Evolutionary conservation across 2,888 invertebrate species (phyloP), one percentile per base, ranked within the genome.

Genomic region (Xanthia icteritia): DNA sequence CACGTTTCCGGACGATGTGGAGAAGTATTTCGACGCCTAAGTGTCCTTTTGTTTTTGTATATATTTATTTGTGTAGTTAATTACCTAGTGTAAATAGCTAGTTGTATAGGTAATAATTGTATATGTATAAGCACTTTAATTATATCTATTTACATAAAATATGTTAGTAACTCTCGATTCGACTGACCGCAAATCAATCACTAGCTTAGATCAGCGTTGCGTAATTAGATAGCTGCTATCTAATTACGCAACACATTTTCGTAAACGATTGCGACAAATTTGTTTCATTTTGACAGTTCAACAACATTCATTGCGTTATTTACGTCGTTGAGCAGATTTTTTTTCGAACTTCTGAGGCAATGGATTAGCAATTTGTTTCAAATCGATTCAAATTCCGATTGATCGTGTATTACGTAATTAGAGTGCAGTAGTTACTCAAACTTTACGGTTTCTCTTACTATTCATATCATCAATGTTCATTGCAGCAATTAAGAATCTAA

Each of bases 161-260:
- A 56, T n/a, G 64, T 65, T 39, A 20, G 42, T 27, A 31, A 48
- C 17, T 36, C 68, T 61, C 17, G 0, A 56, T 56, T 23, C 15
- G 45, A 36, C 20, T 74, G 20, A 36, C n/a, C n/a, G 42, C n/a
- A 74, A 45, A 42, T 58, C n/a, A 42, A 73, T 56, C n/a, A 8
- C 8, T 73, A 20, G 5, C 0, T 31, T 56, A 13, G 45, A 71
- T 71, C 20, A 31, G 31, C n/a, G n/a, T n/a, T n/a, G n/a, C n/a
- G n/a, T n/a, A n/a, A n/a, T n/a, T n/a, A n/a, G n/a, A n/a, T n/a
- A n/a, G n/a, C n/a, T n/a, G n/a, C 31, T 31, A 31, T 31, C 31
- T 31, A 31, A 31, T 31, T 31, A 31, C 31, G 31, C 31, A 31
- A 31, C 31, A 31, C 31, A 31, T 31, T 31, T 31, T 31, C 31